Evolutionary conservation across 2,113 vertebrate genomes (phyloP).

Genomic region (Lepidothrix coronata): DNA sequence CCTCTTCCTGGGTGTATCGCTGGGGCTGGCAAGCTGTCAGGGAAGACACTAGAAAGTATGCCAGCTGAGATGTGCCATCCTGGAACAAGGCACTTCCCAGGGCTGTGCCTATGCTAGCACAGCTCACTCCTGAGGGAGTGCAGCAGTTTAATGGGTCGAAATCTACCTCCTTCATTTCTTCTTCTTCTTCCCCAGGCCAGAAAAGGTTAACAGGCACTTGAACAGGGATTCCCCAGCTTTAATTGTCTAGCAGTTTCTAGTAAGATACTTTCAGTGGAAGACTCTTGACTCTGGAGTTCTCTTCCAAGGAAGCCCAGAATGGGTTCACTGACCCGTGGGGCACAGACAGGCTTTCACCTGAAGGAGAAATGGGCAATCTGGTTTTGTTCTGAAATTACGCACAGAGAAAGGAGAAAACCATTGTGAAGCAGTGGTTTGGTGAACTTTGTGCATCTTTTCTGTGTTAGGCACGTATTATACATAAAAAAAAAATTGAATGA

Average conservation of each 20-base stretch:
- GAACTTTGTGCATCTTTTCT: not conserved
- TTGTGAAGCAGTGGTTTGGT: rapidly evolving
- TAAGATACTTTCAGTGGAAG: not conserved
- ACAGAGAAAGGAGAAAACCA: not conserved
- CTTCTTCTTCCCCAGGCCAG: not conserved
- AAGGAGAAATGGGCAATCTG: not conserved
- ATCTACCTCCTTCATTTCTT: not conserved
- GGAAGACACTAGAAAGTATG: not conserved
- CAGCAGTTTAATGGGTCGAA: not conserved
- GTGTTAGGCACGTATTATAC: rapidly evolving
- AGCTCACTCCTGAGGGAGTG: not conserved
- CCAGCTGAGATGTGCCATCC: not conserved
- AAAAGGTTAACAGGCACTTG: slow-evolving; percentile 15
- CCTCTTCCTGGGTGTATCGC: not conserved
- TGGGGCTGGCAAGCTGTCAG: not conserved
- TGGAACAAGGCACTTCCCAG: not conserved
- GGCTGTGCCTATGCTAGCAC: not conserved
- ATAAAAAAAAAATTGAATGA: not conserved
- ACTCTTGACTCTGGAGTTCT: slow-evolving; percentile 13
- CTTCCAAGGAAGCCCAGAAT: not conserved
- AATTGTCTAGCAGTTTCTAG: not conserved
- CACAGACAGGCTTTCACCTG: slow-evolving; percentile 1
- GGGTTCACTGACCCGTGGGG: not conserved
- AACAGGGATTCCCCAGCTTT: not conserved
- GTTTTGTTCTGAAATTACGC: not conserved